phyloP scores from a whole-genome alignment of 53 echinoderm and acorn worm genomes.

The Pentamera pediparva region DNA sequence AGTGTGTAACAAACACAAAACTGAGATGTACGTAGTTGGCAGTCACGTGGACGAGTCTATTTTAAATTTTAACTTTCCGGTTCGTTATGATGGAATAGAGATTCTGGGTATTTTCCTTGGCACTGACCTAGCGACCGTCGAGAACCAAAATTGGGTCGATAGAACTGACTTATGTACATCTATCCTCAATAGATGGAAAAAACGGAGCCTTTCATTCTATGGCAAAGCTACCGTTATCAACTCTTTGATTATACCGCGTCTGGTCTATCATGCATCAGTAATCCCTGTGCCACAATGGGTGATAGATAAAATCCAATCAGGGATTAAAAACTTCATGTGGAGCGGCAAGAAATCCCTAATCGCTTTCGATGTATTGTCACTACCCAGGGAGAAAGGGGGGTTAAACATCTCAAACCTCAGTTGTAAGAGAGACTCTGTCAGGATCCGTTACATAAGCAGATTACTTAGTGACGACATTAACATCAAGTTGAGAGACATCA shows the following conservation, averaged over 20 bases:
- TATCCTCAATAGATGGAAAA: not conserved
- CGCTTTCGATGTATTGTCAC: not conserved
- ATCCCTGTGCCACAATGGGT: not conserved
- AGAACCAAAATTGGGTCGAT: not conserved
- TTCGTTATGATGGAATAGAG: not conserved
- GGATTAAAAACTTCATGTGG: not conserved
- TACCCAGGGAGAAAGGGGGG: not conserved
- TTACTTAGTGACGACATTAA: not conserved
- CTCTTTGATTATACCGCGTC: not conserved
- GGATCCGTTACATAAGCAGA: not conserved
- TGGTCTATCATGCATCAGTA: not conserved
- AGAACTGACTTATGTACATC: not conserved
- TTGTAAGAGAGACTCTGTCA: not conserved
- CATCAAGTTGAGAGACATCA: not conserved
- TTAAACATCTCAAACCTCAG: not conserved
- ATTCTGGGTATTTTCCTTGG: not conserved
- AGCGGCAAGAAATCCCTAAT: not conserved
- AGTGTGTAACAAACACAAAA: not conserved
- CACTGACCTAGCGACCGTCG: not conserved
- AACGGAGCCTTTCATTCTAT: not conserved
- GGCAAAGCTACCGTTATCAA: not conserved
- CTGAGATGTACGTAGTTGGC: not conserved
- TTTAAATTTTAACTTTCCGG: not conserved
- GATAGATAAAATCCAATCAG: not conserved
- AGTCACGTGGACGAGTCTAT: not conserved